Evolutionary conservation across 2,113 vertebrate species (phyloP).

Genomic region (Psilopsiagon aymara): DNA sequence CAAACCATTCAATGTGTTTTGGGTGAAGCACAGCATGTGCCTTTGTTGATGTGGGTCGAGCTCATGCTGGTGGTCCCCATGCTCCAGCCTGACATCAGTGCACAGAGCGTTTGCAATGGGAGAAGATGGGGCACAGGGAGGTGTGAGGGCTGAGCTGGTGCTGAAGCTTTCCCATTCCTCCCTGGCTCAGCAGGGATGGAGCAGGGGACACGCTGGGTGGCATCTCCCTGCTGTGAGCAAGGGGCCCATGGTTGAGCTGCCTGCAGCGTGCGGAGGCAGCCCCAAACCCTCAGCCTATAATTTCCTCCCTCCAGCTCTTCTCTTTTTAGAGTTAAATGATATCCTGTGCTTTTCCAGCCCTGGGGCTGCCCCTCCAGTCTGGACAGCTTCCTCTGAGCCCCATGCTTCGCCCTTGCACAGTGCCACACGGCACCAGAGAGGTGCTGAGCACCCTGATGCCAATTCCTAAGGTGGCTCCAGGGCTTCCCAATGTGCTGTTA

Average conservation of each 20-base stretch:
- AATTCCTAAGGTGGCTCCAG: background rate
- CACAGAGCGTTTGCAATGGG: accelerated
- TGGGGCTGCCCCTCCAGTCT: background rate
- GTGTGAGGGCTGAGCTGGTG: background rate
- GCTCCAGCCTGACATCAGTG: background rate
- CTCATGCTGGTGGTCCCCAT: accelerated
- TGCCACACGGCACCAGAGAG: accelerated
- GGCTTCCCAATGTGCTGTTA: accelerated
- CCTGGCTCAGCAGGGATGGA: background rate
- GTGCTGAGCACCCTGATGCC: background rate
- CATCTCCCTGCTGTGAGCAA: background rate
- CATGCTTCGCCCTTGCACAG: accelerated
- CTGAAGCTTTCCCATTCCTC: background rate
- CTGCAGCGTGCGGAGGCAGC: background rate
- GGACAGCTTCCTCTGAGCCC: background rate
- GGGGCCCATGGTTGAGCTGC: background rate
- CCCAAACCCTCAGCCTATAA: background rate
- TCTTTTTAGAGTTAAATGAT: constrained; percentile 52
- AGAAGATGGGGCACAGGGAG: background rate
- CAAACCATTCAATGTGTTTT: background rate
- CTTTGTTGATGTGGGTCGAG: background rate
- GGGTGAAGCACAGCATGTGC: background rate
- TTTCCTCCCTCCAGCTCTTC: constrained; percentile 44
- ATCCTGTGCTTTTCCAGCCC: background rate
- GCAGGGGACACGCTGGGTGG: background rate